Percentiles rank a stretch among this genome's conserved stretches.
Conservation (phyloP, 2,113 vertebrate species). For the Dasyprocta punctata region DNA sequence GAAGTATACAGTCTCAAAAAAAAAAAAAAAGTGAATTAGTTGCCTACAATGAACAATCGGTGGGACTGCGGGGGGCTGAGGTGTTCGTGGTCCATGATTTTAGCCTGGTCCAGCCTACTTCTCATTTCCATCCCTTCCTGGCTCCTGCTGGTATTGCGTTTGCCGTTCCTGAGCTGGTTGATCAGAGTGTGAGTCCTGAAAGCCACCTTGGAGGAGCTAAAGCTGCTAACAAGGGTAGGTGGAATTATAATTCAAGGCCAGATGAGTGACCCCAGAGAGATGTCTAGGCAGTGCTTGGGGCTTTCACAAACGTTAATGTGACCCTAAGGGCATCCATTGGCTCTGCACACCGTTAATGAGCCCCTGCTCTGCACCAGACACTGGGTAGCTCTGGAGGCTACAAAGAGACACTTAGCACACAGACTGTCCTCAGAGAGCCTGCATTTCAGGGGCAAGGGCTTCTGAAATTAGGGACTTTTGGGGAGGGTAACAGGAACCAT, state of each 20-base stretch:
- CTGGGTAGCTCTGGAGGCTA: background rate
- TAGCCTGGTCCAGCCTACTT: background rate
- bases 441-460: background rate
- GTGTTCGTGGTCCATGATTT: fast-evolving
- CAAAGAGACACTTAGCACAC: background rate
- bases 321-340: background rate
- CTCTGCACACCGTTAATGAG: background rate
- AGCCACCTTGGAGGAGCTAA: background rate
- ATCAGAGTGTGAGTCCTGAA: background rate
- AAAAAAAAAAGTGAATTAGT: background rate
- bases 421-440: constrained; percentile 21
- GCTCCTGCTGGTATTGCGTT: background rate
- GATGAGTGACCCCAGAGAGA: background rate
- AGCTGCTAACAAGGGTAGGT: background rate
- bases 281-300: background rate
- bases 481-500: background rate
- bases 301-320: constrained; percentile 3
- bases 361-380: background rate
- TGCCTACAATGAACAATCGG: background rate
- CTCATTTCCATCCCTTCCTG: background rate
- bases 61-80: background rate
- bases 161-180: background rate
- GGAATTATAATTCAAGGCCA: background rate
- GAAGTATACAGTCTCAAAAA: background rate
- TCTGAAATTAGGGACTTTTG: background rate